A percentile compares a stretch with the other conserved stretches of the same genome.
phyloP scores from a whole-genome alignment of 2,797 vertebrate genomes.

The Crenuchus spilurus region DNA sequence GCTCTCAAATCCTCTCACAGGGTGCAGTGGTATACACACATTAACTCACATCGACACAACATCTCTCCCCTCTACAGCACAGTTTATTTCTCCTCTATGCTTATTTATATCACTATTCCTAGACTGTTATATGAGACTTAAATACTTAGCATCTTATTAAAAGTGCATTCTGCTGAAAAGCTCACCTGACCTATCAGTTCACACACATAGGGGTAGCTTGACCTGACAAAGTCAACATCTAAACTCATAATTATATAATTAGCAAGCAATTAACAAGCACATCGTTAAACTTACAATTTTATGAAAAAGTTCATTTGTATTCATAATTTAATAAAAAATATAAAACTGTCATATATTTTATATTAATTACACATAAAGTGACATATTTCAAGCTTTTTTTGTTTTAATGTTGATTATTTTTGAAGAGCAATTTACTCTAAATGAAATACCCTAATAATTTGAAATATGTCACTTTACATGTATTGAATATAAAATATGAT shows the following conservation, averaged over 20 bases:
- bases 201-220: neutral
- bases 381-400: too few species aligned
- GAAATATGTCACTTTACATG: too few species aligned
- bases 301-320: too few species aligned
- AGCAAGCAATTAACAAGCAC: too few species aligned
- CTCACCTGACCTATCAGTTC: neutral
- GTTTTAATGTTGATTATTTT: too few species aligned
- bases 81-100: slow-evolving; percentile 4
- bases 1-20: slow-evolving; percentile 82
- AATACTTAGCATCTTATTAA: neutral
- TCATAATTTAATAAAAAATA: too few species aligned
- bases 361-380: too few species aligned
- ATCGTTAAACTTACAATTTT: too few species aligned
- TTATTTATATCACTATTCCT: slow-evolving; percentile 33
- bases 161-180: neutral
- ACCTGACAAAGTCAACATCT: neutral
- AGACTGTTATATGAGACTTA: slow-evolving; percentile 24
- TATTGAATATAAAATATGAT: too few species aligned
- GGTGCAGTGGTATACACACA: slow-evolving; percentile 58
- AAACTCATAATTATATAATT: neutral
- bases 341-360: too few species aligned
- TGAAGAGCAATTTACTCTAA: too few species aligned
- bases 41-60: slow-evolving; percentile 67
- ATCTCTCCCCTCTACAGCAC: slow-evolving; percentile 61
- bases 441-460: too few species aligned